Base-by-base conservation (phyloP, 2,797 vertebrate species). In the Paramormyrops hopkinsi region DNA sequence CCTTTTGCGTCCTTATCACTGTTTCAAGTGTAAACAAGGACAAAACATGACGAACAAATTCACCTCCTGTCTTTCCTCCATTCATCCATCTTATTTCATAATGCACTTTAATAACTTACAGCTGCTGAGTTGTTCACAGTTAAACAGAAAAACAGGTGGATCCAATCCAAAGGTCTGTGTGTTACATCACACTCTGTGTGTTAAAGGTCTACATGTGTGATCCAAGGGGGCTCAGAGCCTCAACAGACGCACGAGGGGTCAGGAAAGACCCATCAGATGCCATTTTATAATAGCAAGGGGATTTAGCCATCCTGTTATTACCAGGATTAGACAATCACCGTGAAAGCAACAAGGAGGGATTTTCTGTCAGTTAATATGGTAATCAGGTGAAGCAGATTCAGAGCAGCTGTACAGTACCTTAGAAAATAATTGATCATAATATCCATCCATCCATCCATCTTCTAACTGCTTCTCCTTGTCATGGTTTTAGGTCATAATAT, bases 41-140 rank as follows among this genome's bases (percentile, higher is more conserved):
- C 19, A 25, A 50, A 84, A 25, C 46, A 51, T 11, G 22, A 84
- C 8, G 2, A 84, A 44, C 8, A 50, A n/a, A 84, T 84, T 48
- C 65, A 17, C 65, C 29, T 48, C 8, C 82, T 14, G 82, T 48
- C 37, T 79, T 79, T 84, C 41, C 46, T 84, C 22, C 22, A 48
- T 84, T 84, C 82, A 51, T 84, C 82, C 46, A 12, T 84, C 82
- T 84, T 50, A 48, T 84, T 84, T 84, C 82, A 84, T 84, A 48
- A 51, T 48, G 46, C 44, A 48, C 41, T n/a, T 84, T 84, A 84
- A 84, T 22, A 84, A 84, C 82, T 22, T 12, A 84, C 46, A 84
- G 82, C 82, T 84, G 82, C 44, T 25, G 46, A 50, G n/a, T 22
- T n/a, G 17, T 83, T 83, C 44, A 22, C 8, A 48, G 79, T 8